Evolutionary conservation across 2,888 invertebrate genomes (phyloP), one percentile per base, ranked within the genome.

Genomic region (Drosophila siamana): DNA sequence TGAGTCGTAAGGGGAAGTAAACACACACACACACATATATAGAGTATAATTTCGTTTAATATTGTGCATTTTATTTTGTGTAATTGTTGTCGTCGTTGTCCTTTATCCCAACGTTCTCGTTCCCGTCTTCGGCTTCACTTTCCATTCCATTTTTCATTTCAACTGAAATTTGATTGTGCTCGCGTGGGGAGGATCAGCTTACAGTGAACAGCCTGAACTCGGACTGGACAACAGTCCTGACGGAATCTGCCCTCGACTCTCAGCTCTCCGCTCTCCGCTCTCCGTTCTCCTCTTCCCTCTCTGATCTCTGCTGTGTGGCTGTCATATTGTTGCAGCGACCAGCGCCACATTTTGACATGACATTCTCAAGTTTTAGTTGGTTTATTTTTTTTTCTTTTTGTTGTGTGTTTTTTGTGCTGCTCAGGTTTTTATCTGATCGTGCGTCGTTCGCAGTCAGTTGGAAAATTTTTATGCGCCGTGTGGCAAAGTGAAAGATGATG

Each of bases 11-110:
- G 62, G 71, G 56, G 68, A 68, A 59, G 57, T 22, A 55, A 7
- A 33, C 19, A 38, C 43, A 30, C 41, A 65, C 47, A 30, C 30
- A 57, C 22, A 43, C 7, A 47, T 8, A 52, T 30, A 54, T 51
- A 52, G 76, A 72, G 78, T 73, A 83, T 84, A 86, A 83, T 84
- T 86, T 86, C 77, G 76, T 83, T 86, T 83, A 83, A 85, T 86
- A 84, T 85, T 85, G 86, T 79, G 73, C 84, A 86, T 83, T 83
- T 85, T 81, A 81, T 86, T 86, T 86, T 86, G 83, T 86, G 86
- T 84, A 86, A 86, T 83, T 86, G 86, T 86, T 70, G 73, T 76
- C 76, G 75, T 80, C 63, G 73, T 82, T 19, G 19, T 19, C 19
- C 75, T 72, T 80, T 70, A 65, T 72, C 66, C 66, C 74, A 40